A percentile compares a stretch with the other conserved stretches of the same genome.
Conservation (phyloP, 2,113 vertebrate genomes). For the Marcusenius ussheri region DNA sequence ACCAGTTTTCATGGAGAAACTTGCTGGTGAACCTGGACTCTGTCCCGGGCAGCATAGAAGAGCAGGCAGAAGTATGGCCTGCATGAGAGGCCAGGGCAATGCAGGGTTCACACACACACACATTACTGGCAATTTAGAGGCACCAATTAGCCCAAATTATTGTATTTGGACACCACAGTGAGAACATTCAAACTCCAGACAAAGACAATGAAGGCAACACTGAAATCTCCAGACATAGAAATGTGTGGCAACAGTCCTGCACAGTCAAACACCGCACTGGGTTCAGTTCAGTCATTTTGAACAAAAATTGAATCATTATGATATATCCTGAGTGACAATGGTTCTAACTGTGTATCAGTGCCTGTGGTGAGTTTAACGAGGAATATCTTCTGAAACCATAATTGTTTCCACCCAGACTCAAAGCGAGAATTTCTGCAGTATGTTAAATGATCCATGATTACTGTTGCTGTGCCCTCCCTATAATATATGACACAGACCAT, state of each 20-base stretch:
- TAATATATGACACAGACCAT: neutral
- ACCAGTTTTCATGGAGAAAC: neutral
- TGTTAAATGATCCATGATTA: neutral
- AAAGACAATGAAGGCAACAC: neutral
- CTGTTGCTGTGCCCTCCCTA: neutral
- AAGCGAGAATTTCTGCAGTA: neutral
- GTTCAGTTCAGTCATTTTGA: neutral
- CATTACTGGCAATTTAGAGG: neutral
- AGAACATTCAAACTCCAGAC: neutral
- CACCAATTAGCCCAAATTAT: neutral
- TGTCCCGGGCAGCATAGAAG: neutral
- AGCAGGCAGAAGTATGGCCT: neutral
- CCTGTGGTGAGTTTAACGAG: neutral
- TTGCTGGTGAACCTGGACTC: neutral
- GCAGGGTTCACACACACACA: neutral
- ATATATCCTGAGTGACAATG: neutral
- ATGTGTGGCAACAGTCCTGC: neutral
- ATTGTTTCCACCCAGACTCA: neutral
- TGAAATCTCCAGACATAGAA: neutral
- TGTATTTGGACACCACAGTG: neutral
- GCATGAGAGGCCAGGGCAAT: neutral
- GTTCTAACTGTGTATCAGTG: neutral
- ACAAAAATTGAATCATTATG: neutral
- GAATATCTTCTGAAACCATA: neutral
- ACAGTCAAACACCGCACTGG: neutral